phyloP scores from a whole-genome alignment of 2,797 vertebrate species.

The Onychomys leucogaster region DNA sequence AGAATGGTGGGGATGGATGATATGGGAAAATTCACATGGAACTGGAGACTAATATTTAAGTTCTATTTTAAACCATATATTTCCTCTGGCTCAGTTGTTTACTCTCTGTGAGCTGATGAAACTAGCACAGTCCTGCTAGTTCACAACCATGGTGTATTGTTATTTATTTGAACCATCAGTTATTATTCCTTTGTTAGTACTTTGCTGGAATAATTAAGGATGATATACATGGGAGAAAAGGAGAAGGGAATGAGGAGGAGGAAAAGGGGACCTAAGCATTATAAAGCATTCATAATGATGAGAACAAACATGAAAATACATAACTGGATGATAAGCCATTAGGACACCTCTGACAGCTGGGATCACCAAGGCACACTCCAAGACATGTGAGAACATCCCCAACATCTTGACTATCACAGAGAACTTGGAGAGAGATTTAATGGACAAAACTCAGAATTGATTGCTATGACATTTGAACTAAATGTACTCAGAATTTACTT shows the following conservation, averaged over 20 bases:
- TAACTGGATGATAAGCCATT: neutral
- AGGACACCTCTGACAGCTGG: conserved; percentile 3
- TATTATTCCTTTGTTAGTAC: neutral
- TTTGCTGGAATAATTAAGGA: neutral
- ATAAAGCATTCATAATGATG: neutral
- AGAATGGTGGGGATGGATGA: neutral
- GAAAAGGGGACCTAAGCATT: neutral
- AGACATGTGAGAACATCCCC: neutral
- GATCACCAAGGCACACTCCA: neutral
- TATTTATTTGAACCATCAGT: neutral
- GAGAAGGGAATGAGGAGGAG: neutral
- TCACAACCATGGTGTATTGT: neutral
- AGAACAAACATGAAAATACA: conserved; percentile 13
- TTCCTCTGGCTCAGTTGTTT: neutral
- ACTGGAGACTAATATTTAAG: neutral
- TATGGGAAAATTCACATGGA: neutral
- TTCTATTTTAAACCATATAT: neutral
- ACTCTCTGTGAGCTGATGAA: neutral
- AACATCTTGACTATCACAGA: neutral
- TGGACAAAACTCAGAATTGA: conserved; percentile 24
- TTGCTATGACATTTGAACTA: conserved; percentile 5
- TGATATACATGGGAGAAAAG: neutral
- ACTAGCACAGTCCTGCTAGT: neutral
- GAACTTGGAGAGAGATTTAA: neutral
- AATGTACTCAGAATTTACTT: conserved; percentile 17